Percentiles rank a stretch among this genome's conserved stretches.
These are phyloP conservation scores for Octonoba sinensis DNA, from an alignment of 2,888 invertebrate species.

Conservation along the genomic window DNA sequence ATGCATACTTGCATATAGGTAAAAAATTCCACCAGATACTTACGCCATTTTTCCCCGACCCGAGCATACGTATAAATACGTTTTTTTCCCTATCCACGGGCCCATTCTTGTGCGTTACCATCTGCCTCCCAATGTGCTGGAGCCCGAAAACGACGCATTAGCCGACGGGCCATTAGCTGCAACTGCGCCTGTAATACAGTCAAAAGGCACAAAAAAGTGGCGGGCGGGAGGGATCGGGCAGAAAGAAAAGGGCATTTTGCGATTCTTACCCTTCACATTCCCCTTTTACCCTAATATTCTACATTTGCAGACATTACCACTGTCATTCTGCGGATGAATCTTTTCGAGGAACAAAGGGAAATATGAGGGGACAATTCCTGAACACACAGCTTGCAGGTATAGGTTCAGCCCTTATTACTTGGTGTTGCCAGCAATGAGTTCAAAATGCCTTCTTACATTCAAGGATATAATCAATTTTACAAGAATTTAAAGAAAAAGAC, in stretches of 20 bases:
- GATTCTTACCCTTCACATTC: slow-evolving; percentile 14
- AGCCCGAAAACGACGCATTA: slow-evolving; percentile 52
- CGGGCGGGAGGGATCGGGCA: background rate
- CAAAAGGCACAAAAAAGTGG: slow-evolving; percentile 16
- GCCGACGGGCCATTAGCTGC: slow-evolving; percentile 59
- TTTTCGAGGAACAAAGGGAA: slow-evolving; percentile 1
- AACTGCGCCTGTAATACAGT: slow-evolving; percentile 64
- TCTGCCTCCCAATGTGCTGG: slow-evolving; percentile 55
- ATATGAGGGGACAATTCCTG: slow-evolving; percentile 17
- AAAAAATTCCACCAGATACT: slow-evolving; percentile 5
- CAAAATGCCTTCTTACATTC: too few relatives aligned
- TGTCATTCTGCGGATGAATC: slow-evolving; percentile 54
- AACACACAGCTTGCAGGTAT: slow-evolving; percentile 25
- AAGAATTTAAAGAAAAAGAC: too few relatives aligned
- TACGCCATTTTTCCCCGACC: background rate
- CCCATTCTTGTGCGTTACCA: slow-evolving; percentile 52
- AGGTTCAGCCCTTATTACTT: too few relatives aligned
- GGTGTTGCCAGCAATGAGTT: too few relatives aligned
- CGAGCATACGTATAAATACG: slow-evolving; percentile 30
- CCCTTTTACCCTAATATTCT: slow-evolving; percentile 23
- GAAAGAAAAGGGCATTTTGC: slow-evolving; percentile 24
- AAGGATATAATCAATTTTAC: too few relatives aligned
- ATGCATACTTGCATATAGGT: too few relatives aligned
- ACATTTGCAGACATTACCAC: slow-evolving; percentile 59
- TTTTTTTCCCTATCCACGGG: slow-evolving; percentile 18